A percentile compares a stretch with the other conserved stretches of the same genome.
Evolutionary conservation across 2,888 invertebrate genomes (phyloP).

Genomic region (Drosophila lutescens): DNA sequence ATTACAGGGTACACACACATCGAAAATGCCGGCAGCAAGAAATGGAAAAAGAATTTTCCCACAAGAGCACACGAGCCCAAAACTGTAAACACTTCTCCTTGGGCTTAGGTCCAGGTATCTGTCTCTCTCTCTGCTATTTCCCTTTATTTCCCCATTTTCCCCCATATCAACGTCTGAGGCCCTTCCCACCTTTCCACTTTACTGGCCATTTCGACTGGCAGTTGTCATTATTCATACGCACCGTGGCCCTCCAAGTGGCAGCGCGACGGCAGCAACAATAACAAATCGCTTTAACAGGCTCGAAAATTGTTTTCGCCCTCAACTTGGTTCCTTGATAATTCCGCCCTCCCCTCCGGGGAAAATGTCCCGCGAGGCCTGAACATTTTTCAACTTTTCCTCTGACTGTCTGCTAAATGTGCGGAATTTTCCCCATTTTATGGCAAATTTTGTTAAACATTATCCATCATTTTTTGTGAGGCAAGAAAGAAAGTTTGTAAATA

Average conservation of each 20-base stretch:
- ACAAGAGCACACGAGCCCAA: conserved; percentile 27
- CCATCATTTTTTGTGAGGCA: background rate
- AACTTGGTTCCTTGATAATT: conserved; percentile 21
- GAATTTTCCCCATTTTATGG: conserved; percentile 3
- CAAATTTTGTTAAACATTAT: background rate
- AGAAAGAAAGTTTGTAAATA: background rate
- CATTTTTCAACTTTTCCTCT: conserved; percentile 30
- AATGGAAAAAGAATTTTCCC: conserved; percentile 25
- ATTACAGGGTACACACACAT: too few relatives aligned
- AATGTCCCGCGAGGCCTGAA: conserved; percentile 18
- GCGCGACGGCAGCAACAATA: conserved; percentile 39
- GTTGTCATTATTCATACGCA: conserved; percentile 72
- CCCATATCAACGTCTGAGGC: conserved; percentile 7
- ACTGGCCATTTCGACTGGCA: conserved; percentile 53
- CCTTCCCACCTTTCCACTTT: conserved; percentile 22
- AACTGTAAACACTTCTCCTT: conserved; percentile 44
- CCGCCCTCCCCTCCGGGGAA: background rate
- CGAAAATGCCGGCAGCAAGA: conserved; percentile 14
- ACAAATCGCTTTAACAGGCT: conserved; percentile 62
- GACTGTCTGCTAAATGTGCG: conserved; percentile 9
- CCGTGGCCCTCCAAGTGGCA: conserved; percentile 48
- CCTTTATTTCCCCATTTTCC: background rate
- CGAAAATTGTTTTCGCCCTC: conserved; percentile 56
- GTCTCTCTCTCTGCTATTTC: background rate
- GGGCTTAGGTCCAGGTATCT: conserved; percentile 26